Base-by-base conservation (phyloP, 2,888 invertebrate species). In the Epirrita christyi region DNA sequence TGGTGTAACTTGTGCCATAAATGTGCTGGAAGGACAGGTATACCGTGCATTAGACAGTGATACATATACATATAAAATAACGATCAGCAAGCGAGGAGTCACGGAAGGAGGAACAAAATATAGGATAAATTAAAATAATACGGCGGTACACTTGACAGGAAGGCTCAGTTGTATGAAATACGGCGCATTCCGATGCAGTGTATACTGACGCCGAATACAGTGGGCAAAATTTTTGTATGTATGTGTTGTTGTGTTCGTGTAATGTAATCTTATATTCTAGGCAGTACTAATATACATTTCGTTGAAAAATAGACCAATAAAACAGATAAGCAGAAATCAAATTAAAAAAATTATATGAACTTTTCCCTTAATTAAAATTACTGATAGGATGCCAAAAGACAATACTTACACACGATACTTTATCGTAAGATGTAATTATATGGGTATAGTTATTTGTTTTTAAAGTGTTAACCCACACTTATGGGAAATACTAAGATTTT, bases 21-120 rank as follows among this genome's bases (percentile, higher is more conserved):
- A 81, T 83, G 90, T 92, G 91, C 89, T 84, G 82, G 80, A 84
- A 86, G 85, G 85, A 86, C 72, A 83, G 86, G 85, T 84, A 81
- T 86, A 84, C 78, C 91, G 91, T 92, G 91, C 91, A 92, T 63
- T 82, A 81, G 81, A 88, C 87, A 87, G 83, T 79, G 79, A 86
- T 82, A 86, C 74, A 77, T 74, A 75, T 79, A 82, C 76, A 76
- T 59, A 59, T 51, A 79, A 80, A 76, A 79, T 75, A 78, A 85
- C 83, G 72, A 81, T 80, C 81, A 87, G 86, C 90, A 90, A 90
- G 90, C 90, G 72, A 85, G 88, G 91, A 87, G 56, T 76, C 77
- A 82, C 79, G 73, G 80, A 74, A 84, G 85, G 83, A 83, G 82
- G 81, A 86, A 88, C 65, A 55, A 58, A 77, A 75, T 78, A 80